A percentile compares a stretch with the other conserved stretches of the same genome.
phyloP scores from a whole-genome alignment of 2,888 invertebrate genomes.

The Anagyrus pseudococci region DNA sequence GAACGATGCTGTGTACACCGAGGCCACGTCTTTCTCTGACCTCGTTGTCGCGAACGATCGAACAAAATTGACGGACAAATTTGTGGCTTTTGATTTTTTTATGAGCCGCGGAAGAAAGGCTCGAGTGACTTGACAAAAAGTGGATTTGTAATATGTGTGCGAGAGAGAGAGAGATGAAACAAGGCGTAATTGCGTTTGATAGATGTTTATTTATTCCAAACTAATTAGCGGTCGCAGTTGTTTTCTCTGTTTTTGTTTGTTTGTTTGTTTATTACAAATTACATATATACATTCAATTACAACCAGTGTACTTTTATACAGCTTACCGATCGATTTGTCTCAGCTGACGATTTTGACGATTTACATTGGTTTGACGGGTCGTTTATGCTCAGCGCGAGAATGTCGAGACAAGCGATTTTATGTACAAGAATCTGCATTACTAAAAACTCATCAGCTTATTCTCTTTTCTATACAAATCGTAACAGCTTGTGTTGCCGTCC shows the following conservation, averaged over 20 bases:
- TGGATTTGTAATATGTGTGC: too few species aligned
- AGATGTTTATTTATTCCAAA: conserved; percentile 30
- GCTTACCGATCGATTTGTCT: conserved; percentile 16
- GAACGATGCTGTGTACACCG: too few species aligned
- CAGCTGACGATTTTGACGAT: conserved; percentile 18
- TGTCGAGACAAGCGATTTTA: conserved; percentile 24
- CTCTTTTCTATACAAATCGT: conserved; percentile 23
- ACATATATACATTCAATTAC: conserved; percentile 32
- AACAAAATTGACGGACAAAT: too few species aligned
- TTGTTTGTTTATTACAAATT: too few species aligned
- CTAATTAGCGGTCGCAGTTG: conserved; percentile 17
- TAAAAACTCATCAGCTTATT: too few species aligned
- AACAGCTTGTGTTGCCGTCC: conserved; percentile 26
- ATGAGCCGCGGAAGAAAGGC: too few species aligned
- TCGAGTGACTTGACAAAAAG: too few species aligned
- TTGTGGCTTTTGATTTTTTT: too few species aligned
- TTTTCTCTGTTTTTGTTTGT: conserved; percentile 11
- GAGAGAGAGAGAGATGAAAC: too few species aligned
- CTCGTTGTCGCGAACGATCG: too few species aligned
- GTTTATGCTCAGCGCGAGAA: conserved; percentile 21
- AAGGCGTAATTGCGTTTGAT: conserved; percentile 10
- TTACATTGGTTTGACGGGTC: conserved; percentile 22
- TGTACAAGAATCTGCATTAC: conserved; percentile 24
- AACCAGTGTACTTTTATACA: conserved; percentile 24
- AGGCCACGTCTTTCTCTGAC: too few species aligned